Conservation (phyloP, 2,797 vertebrate genomes). For the Oreochromis mossambicus region DNA sequence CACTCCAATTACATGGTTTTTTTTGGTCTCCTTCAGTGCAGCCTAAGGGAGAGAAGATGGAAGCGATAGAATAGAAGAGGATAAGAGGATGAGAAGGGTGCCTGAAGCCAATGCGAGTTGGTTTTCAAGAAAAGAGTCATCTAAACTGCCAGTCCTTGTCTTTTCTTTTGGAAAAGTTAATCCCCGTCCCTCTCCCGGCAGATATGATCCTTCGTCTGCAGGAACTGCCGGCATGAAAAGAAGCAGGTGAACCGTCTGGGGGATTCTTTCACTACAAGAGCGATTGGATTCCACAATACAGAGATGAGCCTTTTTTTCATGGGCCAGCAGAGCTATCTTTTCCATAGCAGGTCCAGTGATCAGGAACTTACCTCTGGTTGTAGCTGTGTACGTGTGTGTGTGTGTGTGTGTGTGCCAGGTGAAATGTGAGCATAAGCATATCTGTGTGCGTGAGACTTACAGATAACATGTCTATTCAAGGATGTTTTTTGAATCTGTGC, state of each 20-base stretch:
- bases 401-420: constrained; percentile 20
- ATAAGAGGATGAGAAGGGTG: constrained; percentile 53
- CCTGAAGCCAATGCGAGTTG: constrained; percentile 58
- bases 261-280: constrained; percentile 53
- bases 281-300: constrained; percentile 65
- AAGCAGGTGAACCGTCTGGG: constrained; percentile 65
- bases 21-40: constrained; percentile 31
- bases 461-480: constrained; percentile 30
- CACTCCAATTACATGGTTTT: constrained; percentile 60
- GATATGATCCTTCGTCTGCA: constrained; percentile 64
- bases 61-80: constrained; percentile 43
- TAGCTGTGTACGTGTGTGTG: neutral
- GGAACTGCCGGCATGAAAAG: constrained; percentile 74
- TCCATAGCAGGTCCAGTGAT: constrained; percentile 38
- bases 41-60: constrained; percentile 48
- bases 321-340: constrained; percentile 34
- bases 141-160: constrained; percentile 68
- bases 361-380: constrained; percentile 35
- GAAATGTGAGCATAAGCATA: constrained; percentile 40
- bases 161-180: constrained; percentile 73
- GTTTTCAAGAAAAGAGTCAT: constrained; percentile 70
- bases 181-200: constrained; percentile 55
- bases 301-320: constrained; percentile 38
- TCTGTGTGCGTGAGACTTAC: constrained; percentile 10
- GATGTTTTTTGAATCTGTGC: neutral